Evolutionary conservation across 2,797 vertebrate genomes (phyloP), one percentile per base, ranked within the genome.

Genomic region (Falco peregrinus): DNA sequence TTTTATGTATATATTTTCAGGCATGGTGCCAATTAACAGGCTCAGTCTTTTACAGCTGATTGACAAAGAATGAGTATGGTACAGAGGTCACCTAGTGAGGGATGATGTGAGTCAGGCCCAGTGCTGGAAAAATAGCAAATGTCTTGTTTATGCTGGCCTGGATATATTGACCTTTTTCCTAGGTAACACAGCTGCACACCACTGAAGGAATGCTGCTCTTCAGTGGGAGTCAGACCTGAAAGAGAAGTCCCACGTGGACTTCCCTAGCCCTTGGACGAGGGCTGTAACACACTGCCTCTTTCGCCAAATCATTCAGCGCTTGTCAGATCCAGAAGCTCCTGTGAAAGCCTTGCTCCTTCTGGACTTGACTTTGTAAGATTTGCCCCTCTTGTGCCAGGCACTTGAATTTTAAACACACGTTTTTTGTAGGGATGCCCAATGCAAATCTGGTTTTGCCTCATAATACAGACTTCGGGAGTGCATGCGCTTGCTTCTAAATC

Each of bases 11-110:
- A 0, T 13, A 3, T 75, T 91, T 91, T 60, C 45, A 68, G 54
- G 47, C 50, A 28, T 0, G 0, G 2, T 19, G 17, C 69, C 73
- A 59, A 21, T 86, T 61, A 74, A 26, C 10, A n/a, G n/a, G 17
- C 10, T 13, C 12, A 25, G 24, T 16, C 21, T 86, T 90, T 70
- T 39, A 45, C 19, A 67, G 33, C 33, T 47, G 86, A 39, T 11
- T 14, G 47, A 33, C 43, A 7, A 73, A 78, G 33, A 64, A 9
- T 10, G 31, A 24, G 22, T 43, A 5, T 17, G 18, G 41, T 41
- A 15, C 48, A 74, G 43, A 94, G 35, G 56, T 79, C 41, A 19
- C n/a, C 15, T 54, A 13, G 39, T 8, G 31, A 89, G 59, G 39
- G 37, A 25, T 47, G 50, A 10, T 6, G 3, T 6, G 13, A 65